Percentiles rank a stretch among this genome's conserved stretches.
Conservation (phyloP, 2,888 invertebrate species). For the Dysmachus trigonus region DNA sequence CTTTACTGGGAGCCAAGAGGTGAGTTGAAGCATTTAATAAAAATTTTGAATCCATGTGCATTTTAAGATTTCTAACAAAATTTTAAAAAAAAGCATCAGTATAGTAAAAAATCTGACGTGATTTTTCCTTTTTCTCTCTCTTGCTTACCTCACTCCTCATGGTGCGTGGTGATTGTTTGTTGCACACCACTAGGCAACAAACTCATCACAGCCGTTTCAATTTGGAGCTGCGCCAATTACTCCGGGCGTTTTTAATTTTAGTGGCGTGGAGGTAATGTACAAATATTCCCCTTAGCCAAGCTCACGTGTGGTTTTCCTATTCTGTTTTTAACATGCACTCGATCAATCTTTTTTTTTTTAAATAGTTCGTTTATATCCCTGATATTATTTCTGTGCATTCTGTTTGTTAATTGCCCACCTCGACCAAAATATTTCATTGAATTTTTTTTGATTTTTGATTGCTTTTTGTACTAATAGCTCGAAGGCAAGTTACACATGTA, state of each 20-base stretch:
- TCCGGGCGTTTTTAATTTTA: slow-evolving; percentile 58
- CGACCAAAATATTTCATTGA: not conserved
- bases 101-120: not conserved
- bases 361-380: not conserved
- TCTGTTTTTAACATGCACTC: not conserved
- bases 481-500: not conserved
- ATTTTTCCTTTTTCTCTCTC: slow-evolving; percentile 1
- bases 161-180: not conserved
- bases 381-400: not conserved
- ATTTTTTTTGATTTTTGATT: not conserved
- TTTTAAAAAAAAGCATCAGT: not conserved
- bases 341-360: not conserved
- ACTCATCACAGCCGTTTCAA: slow-evolving; percentile 57
- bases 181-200: slow-evolving; percentile 43
- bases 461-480: not conserved
- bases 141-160: not conserved
- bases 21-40: slow-evolving; percentile 1
- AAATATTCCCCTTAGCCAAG: slow-evolving; percentile 16
- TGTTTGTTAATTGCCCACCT: not conserved
- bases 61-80: not conserved
- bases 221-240: slow-evolving; percentile 57
- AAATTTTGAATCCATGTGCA: not conserved
- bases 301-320: not conserved
- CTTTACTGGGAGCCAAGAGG: slow-evolving; percentile 47
- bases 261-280: slow-evolving; percentile 53